Evolutionary conservation across 2,113 vertebrate genomes (phyloP).

Genomic region (Chaenocephalus aceratus): DNA sequence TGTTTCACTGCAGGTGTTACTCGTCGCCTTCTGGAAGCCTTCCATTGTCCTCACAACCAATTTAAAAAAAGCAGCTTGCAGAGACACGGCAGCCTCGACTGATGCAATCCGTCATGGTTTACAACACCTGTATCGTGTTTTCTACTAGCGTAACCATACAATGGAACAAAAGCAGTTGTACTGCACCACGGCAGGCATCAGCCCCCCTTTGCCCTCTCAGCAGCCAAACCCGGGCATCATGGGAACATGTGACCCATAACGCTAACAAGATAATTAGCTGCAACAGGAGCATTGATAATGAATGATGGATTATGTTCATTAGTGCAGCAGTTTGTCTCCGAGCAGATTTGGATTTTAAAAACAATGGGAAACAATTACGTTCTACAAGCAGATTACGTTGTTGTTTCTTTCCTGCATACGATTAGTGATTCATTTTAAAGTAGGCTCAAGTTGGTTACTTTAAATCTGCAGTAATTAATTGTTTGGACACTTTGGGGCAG

Average conservation of each 20-base stretch:
- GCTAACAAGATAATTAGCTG: slow-evolving; percentile 12
- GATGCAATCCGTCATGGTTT: slow-evolving; percentile 43
- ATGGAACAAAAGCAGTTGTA: background rate
- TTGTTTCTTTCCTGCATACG: background rate
- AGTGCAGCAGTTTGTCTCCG: slow-evolving; percentile 14
- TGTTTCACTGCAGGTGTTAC: background rate
- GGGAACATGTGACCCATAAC: background rate
- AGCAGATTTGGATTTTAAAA: slow-evolving; percentile 15
- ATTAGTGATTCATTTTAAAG: background rate
- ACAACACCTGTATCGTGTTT: slow-evolving; percentile 24
- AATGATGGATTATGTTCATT: slow-evolving; percentile 37
- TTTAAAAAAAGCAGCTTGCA: slow-evolving; percentile 50
- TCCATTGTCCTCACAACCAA: slow-evolving; percentile 58
- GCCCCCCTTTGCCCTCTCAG: background rate
- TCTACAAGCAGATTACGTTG: background rate
- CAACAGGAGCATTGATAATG: slow-evolving; percentile 6
- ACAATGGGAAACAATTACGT: background rate
- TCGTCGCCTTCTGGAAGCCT: slow-evolving; percentile 8
- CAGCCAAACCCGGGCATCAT: background rate
- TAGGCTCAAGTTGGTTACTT: background rate
- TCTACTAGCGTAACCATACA: slow-evolving; percentile 24
- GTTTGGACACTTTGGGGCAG: background rate
- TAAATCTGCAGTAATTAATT: background rate
- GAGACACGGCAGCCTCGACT: slow-evolving; percentile 29
- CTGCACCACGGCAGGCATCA: slow-evolving; percentile 1